phyloP scores from a whole-genome alignment of 2,113 vertebrate species.

The Amazona guildingii region DNA sequence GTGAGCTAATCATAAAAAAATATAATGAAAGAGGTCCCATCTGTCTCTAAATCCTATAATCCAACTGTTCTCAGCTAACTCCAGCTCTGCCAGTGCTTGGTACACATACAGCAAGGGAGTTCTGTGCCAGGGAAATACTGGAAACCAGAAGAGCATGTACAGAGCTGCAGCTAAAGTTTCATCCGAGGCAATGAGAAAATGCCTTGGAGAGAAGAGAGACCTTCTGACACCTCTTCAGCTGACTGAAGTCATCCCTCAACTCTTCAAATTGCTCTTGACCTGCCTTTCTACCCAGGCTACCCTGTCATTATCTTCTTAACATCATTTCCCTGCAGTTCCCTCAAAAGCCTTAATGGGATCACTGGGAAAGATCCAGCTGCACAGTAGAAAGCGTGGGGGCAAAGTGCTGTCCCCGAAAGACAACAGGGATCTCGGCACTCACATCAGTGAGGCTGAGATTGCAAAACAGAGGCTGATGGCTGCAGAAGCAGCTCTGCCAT shows the following conservation, averaged over 20 bases:
- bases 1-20: constrained; percentile 40
- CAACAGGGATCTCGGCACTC: neutral
- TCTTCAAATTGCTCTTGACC: constrained; percentile 39
- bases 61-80: constrained; percentile 38
- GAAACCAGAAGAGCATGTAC: neutral
- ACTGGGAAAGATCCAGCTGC: constrained; percentile 45
- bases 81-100: constrained; percentile 43
- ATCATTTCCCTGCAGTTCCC: constrained; percentile 11
- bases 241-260: neutral
- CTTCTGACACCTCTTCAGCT: constrained; percentile 5
- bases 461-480: neutral
- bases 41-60: constrained; percentile 58
- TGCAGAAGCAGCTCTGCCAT: neutral
- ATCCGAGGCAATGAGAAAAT: neutral
- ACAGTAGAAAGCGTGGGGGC: neutral
- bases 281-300: neutral
- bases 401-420: neutral
- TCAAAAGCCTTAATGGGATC: constrained; percentile 49
- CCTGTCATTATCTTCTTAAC: constrained; percentile 27
- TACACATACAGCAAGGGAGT: neutral
- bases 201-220: neutral
- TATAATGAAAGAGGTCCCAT: constrained; percentile 36
- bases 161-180: neutral
- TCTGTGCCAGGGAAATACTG: neutral
- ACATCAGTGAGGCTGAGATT: accelerated